Evolutionary conservation across 2,113 vertebrate genomes (phyloP).

Genomic region (Grus americana): DNA sequence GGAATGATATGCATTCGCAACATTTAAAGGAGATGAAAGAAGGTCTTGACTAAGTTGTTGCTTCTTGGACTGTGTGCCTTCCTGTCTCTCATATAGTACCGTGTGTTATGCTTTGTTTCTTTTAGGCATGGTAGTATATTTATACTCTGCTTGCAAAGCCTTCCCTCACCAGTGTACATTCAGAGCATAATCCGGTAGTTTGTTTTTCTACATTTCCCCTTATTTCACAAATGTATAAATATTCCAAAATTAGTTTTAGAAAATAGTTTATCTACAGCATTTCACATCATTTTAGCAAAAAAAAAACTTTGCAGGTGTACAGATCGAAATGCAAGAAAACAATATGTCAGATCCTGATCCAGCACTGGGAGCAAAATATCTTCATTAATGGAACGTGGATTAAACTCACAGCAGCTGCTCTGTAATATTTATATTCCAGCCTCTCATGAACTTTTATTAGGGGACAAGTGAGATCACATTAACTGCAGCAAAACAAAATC

Average conservation of each 20-base stretch:
- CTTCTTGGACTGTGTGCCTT: slow-evolving; percentile 17
- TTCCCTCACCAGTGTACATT: neutral
- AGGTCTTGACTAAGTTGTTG: slow-evolving; percentile 16
- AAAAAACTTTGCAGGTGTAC: slow-evolving; percentile 14
- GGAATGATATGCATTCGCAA: neutral
- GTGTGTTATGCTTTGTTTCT: slow-evolving; percentile 38
- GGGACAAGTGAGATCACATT: slow-evolving; percentile 43
- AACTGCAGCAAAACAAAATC: neutral
- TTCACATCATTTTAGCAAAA: neutral
- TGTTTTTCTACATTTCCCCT: slow-evolving; percentile 30
- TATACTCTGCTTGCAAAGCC: slow-evolving; percentile 9
- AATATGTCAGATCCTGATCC: neutral
- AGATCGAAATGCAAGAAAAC: neutral
- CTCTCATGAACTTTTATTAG: slow-evolving; percentile 28
- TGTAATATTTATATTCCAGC: slow-evolving; percentile 36
- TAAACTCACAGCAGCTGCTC: slow-evolving; percentile 44
- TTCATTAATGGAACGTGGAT: slow-evolving; percentile 25
- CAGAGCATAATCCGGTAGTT: slow-evolving; percentile 9
- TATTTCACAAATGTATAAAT: neutral
- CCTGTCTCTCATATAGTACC: neutral
- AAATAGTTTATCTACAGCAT: neutral
- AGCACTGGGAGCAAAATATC: neutral
- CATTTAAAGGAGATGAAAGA: slow-evolving; percentile 43
- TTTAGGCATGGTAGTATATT: slow-evolving; percentile 45
- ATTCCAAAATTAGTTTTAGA: slow-evolving; percentile 14